phyloP scores from a whole-genome alignment of 2,113 vertebrate species.

The Callocephalon fimbriatum region DNA sequence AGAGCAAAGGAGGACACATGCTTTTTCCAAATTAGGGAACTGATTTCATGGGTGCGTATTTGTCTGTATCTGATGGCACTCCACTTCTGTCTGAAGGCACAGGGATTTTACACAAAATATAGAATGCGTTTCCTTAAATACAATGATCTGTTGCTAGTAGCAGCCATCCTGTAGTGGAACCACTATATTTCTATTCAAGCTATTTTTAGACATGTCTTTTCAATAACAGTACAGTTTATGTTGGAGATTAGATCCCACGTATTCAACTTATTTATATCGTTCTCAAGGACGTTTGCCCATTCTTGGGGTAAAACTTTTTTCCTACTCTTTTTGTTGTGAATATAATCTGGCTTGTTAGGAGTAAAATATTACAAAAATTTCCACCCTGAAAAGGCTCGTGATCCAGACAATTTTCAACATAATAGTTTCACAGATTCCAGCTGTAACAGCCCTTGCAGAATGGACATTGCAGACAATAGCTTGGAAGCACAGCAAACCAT shows the following conservation, averaged over 20 bases:
- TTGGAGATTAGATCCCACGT: not conserved
- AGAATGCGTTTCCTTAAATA: not conserved
- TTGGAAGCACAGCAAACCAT: not conserved
- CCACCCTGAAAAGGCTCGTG: not conserved
- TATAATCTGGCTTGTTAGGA: not conserved
- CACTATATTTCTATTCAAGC: not conserved
- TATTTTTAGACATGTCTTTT: not conserved
- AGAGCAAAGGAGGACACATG: not conserved
- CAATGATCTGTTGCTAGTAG: not conserved
- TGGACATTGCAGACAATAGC: not conserved
- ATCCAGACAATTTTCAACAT: not conserved
- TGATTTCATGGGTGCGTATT: not conserved
- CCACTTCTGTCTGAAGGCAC: not conserved
- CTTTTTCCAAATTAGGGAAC: not conserved
- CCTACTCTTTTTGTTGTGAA: not conserved
- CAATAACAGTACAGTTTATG: not conserved
- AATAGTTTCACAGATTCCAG: not conserved
- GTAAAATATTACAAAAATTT: not conserved
- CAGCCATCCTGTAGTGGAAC: not conserved
- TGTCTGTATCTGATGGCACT: not conserved
- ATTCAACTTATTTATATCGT: not conserved
- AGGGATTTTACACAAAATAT: not conserved
- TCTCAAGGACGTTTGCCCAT: not conserved
- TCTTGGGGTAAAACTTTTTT: not conserved
- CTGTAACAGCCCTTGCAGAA: not conserved